Evolutionary conservation across 2,888 invertebrate genomes (phyloP), one percentile per base, ranked within the genome.

Genomic region (Stenoptilia bipunctidactyla): DNA sequence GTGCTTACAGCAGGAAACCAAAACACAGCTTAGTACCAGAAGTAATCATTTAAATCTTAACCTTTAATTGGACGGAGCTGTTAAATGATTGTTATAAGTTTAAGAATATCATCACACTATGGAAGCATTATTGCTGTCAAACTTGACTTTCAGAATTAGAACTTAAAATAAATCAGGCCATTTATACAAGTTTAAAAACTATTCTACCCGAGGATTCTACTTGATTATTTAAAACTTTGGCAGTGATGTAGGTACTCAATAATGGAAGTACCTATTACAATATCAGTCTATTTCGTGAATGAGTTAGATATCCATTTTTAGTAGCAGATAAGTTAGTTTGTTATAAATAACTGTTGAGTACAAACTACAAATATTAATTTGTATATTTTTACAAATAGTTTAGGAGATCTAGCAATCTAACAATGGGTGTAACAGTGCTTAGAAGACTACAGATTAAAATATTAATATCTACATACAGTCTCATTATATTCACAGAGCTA

Each of bases 331-430:
- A 20, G 20, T 20, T 20, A 20, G 20, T 20, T 20, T 20, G 8
- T 20, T 8, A 20, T 20, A 20, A 20, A 20, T 20, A 20, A 5
- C 8, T 20, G 20, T 20, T 8, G 20, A 20, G 20, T 20, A 20
- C 8, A 44, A 46, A 50, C 56, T 20, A 20, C 8, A 44, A 46
- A 50, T 57, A 53, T 59, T 59, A 51, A 51, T 49, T 55, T 49
- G 47, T 47, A 50, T 51, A 48, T 42, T 45, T 38, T 45, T 45
- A 49, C 50, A 54, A 61, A 57, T 59, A 55, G 55, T 56, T 63
- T 58, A 62, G 72, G 72, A 75, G 80, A 82, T 80, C 82, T 82
- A 79, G 73, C 73, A 65, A 65, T 67, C 55, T 61, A 67, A 66
- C 60, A 66, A 65, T 61, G 56, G 44, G 48, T 20, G 20, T 20